Conservation (phyloP, 2,888 invertebrate genomes). For the Synanthedon tipuliformis region DNA sequence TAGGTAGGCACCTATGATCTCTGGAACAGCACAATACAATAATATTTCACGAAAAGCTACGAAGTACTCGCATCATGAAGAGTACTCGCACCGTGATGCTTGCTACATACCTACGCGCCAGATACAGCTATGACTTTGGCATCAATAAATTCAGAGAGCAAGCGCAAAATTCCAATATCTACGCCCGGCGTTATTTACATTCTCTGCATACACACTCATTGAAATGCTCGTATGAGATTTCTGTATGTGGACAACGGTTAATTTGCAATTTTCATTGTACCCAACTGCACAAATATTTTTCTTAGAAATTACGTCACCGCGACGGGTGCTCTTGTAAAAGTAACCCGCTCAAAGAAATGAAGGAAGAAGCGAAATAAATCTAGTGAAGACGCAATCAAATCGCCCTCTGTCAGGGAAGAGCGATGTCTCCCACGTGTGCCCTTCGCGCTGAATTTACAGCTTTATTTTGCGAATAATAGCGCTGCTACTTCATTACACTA, state of each 20-base stretch:
- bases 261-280: neutral
- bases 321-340: slow-evolving; percentile 6
- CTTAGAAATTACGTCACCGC: slow-evolving; percentile 5
- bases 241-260: neutral
- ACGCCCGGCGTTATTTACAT: slow-evolving; percentile 15
- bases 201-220: slow-evolving; percentile 1
- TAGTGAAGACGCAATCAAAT: slow-evolving; percentile 36
- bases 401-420: slow-evolving; percentile 24
- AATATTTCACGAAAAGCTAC: too few species aligned
- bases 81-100: too few species aligned
- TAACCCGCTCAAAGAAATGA: slow-evolving; percentile 16
- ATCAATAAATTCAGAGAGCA: slow-evolving; percentile 29
- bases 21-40: too few species aligned
- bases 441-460: slow-evolving; percentile 30
- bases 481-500: slow-evolving; percentile 20
- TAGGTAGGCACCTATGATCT: too few species aligned
- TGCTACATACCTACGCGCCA: too few species aligned
- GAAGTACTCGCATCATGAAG: too few species aligned
- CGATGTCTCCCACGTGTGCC: slow-evolving; percentile 34
- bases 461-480: slow-evolving; percentile 33
- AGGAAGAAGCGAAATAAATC: slow-evolving; percentile 29
- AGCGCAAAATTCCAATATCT: slow-evolving; percentile 34
- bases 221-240: neutral
- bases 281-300: slow-evolving; percentile 1
- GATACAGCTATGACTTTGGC: slow-evolving; percentile 4